Base-by-base conservation (phyloP, 2,797 vertebrate genomes). In the Helarctos malayanus region DNA sequence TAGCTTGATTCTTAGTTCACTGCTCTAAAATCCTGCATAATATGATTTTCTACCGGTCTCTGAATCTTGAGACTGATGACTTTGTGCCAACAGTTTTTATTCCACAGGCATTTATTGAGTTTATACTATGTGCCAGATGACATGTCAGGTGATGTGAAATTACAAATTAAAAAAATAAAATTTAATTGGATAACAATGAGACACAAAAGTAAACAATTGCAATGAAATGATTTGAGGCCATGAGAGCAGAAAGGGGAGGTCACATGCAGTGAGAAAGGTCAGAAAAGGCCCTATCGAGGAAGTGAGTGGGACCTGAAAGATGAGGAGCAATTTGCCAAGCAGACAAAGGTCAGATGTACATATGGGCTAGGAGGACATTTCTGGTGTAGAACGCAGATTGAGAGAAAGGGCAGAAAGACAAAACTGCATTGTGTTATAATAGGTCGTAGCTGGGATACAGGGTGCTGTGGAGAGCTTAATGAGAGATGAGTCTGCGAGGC, bases 81-180 rank as follows among this genome's bases (percentile, higher is more conserved):
- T 87, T 91, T 78, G 89, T 52, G 47, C 69, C 29, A 87, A 69
- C 12, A 63, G 29, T 82, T 89, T 95, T 96, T 88, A 93, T 69
- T 91, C 21, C 29, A 75, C 52, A 54, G 38, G 41, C 32, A 83
- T 75, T 80, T 93, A 75, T 89, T 95, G 61, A 83, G 57, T 63
- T 96, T 91, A 61, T 81, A 59, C 18, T 41, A 2, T 59, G 47
- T 94, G 75, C 15, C 15, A 95, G 76, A 54, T 1, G 71, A 65
- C 96, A 82, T 97, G 16, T 90, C 61, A 94, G 57, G 32, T 90
- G 78, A 57, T 93, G 6, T 84, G 71, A 95, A 97, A 94, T 96
- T 69, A 75, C 35, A 91, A 59, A 92, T 41, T 90, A 68, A 73
- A 93, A 82, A 84, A 76, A 85, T 61, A 79, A 15, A 65, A 16